Base-by-base conservation (phyloP, 2,888 invertebrate genomes). In the Eupithecia tripunctaria region DNA sequence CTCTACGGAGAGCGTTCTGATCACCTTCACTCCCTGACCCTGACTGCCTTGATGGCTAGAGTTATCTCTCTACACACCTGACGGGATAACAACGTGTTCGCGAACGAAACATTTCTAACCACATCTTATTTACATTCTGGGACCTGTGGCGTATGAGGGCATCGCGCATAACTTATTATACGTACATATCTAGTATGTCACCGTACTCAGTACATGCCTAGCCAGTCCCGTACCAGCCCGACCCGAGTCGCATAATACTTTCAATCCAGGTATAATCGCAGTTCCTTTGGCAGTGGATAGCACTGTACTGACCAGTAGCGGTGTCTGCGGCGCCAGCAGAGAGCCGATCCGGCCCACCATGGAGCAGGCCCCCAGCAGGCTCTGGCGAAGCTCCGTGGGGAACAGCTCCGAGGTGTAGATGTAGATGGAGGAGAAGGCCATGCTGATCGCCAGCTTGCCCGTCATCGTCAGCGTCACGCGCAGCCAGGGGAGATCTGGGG, bases 361-460 rank as follows among this genome's bases (percentile, higher is more conserved):
- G 66, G 96, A 96, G 88, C 96, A 96, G 41, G 92, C 85, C 0
- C 96, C 96, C 79, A 96, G 94, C 79, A 96, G 86, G 14, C 95
- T 95, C 83, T 96, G 96, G 36, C 96, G 90, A 66, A 95, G 89
- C 43, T 91, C 91, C 10, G 96, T 96, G 1, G 96, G 96, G 87
- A 96, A 96, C 87, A 96, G 91, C 91, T 96, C 96, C 56, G 96
- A 95, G 0, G 96, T 96, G 86, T 96, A 94, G 79, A 94, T 92
- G 85, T 94, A 94, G 79, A 92, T 89, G 82, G 91, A 91, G 82
- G 91, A 93, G 84, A 94, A 94, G 18, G 89, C 89, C 92, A 93
- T 93, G 79, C 93, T 93, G 84, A 94, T 93, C 79, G 87, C 86
- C 73, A 93, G 82, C 86, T 94, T 94, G n/a, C 92, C 93, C 78